A percentile compares a stretch with the other conserved stretches of the same genome.
Evolutionary conservation across 1,140 invertebrate species (phyloP).

Genomic region (Cyrtorhinus lividipennis): DNA sequence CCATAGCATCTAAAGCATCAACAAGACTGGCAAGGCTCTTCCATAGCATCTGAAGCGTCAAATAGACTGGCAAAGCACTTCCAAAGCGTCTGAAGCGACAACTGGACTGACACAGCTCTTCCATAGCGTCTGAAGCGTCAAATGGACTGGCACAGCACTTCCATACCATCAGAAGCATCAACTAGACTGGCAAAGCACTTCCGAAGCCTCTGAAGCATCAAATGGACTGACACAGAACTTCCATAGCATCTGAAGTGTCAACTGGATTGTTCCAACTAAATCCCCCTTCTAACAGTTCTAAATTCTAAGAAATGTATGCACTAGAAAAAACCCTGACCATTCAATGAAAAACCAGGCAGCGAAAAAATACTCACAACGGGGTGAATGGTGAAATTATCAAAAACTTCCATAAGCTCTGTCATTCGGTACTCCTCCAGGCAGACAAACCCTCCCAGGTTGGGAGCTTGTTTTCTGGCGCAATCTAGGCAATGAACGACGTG

Average conservation of each 20-base stretch:
- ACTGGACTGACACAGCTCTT: no score
- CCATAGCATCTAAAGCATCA: no score
- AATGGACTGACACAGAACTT: no score
- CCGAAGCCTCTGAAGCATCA: not conserved
- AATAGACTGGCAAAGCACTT: no score
- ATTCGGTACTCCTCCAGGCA: constrained; percentile 90
- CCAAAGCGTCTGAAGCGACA: no score
- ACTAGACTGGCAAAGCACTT: not conserved
- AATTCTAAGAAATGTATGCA: not conserved
- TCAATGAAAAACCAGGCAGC: not conserved
- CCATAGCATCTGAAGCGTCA: no score
- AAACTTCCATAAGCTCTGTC: constrained; percentile 78
- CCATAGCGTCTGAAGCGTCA: not conserved
- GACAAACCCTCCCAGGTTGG: constrained; percentile 76
- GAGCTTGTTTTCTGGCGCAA: constrained; percentile 79
- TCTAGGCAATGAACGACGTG: constrained; percentile 97
- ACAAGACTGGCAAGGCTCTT: no score
- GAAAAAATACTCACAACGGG: constrained; percentile 29
- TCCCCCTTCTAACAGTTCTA: no score
- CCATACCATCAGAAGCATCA: no score
- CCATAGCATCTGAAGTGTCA: not conserved
- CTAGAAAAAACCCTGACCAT: not conserved
- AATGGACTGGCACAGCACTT: not conserved
- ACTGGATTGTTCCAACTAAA: not conserved
- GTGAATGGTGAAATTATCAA: constrained; percentile 73